A percentile compares a stretch with the other conserved stretches of the same genome.
Conservation (phyloP, 2,888 invertebrate species). For the Caenorhabditis drosophilae region DNA sequence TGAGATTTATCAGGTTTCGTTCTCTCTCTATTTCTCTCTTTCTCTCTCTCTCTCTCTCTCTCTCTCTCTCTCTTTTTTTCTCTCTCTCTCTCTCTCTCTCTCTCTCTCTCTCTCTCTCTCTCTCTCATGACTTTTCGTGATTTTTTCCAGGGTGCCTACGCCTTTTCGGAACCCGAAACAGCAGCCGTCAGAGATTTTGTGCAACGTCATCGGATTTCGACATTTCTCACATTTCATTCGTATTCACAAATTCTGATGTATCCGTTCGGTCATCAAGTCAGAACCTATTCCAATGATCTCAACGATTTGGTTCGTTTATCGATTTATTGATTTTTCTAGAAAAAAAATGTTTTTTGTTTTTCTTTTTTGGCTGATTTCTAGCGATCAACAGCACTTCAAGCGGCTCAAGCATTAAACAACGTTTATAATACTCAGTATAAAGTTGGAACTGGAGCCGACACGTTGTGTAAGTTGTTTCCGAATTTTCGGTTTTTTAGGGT, state of each 20-base stretch:
- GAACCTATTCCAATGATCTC: slow-evolving; percentile 64
- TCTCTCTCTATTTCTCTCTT: no score
- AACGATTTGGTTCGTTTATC: slow-evolving; percentile 53
- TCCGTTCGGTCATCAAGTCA: slow-evolving; percentile 67
- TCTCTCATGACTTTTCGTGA: no score
- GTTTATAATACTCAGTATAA: slow-evolving; percentile 67
- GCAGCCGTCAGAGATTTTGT: slow-evolving; percentile 66
- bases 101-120: no score
- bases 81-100: no score
- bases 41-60: no score
- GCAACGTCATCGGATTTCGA: slow-evolving; percentile 53
- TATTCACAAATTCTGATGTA: slow-evolving; percentile 68
- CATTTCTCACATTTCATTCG: slow-evolving; percentile 68
- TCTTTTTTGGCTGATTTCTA: no score
- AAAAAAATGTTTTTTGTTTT: neutral
- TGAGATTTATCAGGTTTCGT: slow-evolving; percentile 68
- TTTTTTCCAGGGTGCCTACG: slow-evolving; percentile 62
- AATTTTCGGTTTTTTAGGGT: no score
- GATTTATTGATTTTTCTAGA: neutral
- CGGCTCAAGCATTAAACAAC: slow-evolving; percentile 60
- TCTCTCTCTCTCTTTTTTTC: no score
- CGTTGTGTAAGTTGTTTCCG: slow-evolving; percentile 49
- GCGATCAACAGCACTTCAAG: slow-evolving; percentile 61
- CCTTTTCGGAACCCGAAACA: slow-evolving; percentile 69
- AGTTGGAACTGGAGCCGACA: slow-evolving; percentile 69